phyloP scores from a whole-genome alignment of 2,888 invertebrate species.

The Macaria liturata region DNA sequence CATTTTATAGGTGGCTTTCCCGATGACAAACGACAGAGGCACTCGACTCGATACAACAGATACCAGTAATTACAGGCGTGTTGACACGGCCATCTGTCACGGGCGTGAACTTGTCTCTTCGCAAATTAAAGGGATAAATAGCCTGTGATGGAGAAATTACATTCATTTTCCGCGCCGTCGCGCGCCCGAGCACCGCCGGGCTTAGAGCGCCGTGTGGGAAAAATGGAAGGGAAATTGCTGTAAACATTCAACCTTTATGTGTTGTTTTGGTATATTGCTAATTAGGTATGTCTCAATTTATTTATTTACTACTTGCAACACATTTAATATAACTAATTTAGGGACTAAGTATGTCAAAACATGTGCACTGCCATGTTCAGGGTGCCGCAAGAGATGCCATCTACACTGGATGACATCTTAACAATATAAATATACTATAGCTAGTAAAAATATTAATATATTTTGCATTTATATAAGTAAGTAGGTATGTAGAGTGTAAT shows the following conservation, averaged over 20 bases:
- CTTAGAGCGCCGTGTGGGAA: conserved; percentile 14
- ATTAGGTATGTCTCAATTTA: too few species aligned
- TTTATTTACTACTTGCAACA: too few species aligned
- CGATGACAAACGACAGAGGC: conserved; percentile 32
- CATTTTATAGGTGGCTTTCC: conserved; percentile 12
- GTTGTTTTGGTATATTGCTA: too few species aligned
- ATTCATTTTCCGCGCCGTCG: conserved; percentile 48
- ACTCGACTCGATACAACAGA: conserved; percentile 33
- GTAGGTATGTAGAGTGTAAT: too few species aligned
- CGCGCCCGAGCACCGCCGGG: conserved; percentile 17
- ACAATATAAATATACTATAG: too few species aligned
- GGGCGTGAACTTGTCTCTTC: conserved; percentile 38
- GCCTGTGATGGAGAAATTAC: conserved; percentile 49
- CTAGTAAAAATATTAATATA: too few species aligned
- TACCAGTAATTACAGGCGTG: conserved; percentile 41
- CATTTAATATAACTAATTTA: too few species aligned
- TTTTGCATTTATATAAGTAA: too few species aligned
- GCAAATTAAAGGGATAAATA: conserved; percentile 54
- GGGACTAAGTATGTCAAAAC: too few species aligned
- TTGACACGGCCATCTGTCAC: conserved; percentile 46
- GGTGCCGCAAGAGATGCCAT: too few species aligned
- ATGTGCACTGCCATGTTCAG: too few species aligned
- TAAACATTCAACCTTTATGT: background rate
- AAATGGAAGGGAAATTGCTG: conserved; percentile 10
- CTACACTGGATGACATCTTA: too few species aligned